Base-by-base conservation (phyloP, 2,888 invertebrate species). In the Leptogaster cylindrica region DNA sequence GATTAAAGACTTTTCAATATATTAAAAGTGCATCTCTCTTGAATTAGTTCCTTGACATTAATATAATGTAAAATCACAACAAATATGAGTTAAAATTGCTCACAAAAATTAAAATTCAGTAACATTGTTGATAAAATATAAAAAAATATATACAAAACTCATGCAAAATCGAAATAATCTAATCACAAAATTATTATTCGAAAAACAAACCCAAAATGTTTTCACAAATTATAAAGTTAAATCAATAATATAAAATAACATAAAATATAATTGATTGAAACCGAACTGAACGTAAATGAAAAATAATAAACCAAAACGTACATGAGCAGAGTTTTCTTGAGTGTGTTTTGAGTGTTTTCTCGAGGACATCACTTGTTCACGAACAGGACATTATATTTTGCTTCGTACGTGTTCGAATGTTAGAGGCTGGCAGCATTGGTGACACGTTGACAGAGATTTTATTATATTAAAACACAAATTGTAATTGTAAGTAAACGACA, bases 151-250 rank as follows among this genome's bases (percentile, higher is more conserved):
- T 3, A n/a, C n/a, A n/a, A n/a, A n/a, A n/a, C n/a, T n/a, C n/a
- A n/a, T n/a, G n/a, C n/a, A n/a, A n/a, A n/a, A n/a, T n/a, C n/a
- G n/a, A n/a, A n/a, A n/a, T n/a, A n/a, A n/a, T n/a, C n/a, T n/a
- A n/a, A n/a, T n/a, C n/a, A n/a, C n/a, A n/a, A n/a, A n/a, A n/a
- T n/a, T n/a, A 61, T 5, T 44, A 48, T 2, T 64, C 64, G 64
- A 64, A 64, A 64, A 64, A 64, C 64, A 64, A 64, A 64, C 48
- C 64, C 64, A 46, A 48, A 64, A 50, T 28, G 4, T 41, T 46
- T 2, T 23, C 10, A 46, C 7, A 23, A 46, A 20, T 23, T 3
- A 23, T 31, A 31, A 46, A 8, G 25, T 18, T 46, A n/a, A 4
- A 46, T 18, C 14, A 64, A 8, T 20, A 46, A 48, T 41, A 39